Conservation (phyloP, 2,888 invertebrate genomes). For the Herminia tarsipennalis region DNA sequence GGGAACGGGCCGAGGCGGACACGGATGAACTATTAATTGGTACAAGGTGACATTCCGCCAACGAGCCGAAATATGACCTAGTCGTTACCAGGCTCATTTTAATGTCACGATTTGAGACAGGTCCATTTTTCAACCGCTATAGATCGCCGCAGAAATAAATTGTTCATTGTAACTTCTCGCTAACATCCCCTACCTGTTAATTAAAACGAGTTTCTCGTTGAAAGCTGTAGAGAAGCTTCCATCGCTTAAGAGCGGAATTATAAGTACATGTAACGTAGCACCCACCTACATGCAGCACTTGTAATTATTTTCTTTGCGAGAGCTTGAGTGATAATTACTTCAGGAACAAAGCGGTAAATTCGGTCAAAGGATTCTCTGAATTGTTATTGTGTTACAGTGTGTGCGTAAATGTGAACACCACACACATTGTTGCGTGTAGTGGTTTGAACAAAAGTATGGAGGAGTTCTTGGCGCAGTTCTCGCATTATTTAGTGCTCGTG, state of each 20-base stretch:
- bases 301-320: conserved; percentile 26
- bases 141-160: conserved; percentile 21
- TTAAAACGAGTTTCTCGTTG: conserved; percentile 19
- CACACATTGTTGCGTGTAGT: conserved; percentile 3
- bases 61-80: conserved; percentile 15
- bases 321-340: conserved; percentile 33
- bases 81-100: conserved; percentile 24
- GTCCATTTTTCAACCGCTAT: conserved; percentile 14
- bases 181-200: conserved; percentile 21
- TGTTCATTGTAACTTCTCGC: conserved; percentile 14
- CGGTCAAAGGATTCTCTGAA: conserved; percentile 27
- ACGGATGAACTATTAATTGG: conserved; percentile 27
- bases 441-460: too few relatives aligned
- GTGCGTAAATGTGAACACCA: too few relatives aligned
- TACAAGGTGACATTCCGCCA: conserved; percentile 27
- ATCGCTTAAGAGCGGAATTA: conserved; percentile 6
- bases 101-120: conserved; percentile 31
- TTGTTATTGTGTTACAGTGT: conserved; percentile 17
- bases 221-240: conserved; percentile 8
- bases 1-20: conserved; percentile 12
- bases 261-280: conserved; percentile 14
- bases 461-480: conserved; percentile 10
- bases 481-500: conserved; percentile 39
- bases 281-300: conserved; percentile 19
- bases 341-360: conserved; percentile 28